phyloP scores from a whole-genome alignment of 1,140 invertebrate genomes.

The Parapsyche elsis region DNA sequence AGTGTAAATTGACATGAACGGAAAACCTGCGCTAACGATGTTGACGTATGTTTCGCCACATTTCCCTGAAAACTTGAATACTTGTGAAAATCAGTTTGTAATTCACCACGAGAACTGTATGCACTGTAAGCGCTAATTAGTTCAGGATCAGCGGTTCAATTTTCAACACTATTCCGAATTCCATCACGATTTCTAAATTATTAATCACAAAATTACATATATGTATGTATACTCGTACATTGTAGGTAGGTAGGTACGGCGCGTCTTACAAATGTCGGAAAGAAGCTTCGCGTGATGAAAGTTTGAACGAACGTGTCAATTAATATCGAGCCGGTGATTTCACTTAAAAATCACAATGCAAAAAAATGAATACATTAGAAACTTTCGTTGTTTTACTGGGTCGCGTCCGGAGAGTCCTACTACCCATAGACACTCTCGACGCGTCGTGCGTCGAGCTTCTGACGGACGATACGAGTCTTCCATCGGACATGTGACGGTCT shows the following conservation, averaged over 20 bases:
- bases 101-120: background rate
- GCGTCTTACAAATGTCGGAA: background rate
- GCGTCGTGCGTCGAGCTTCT: background rate
- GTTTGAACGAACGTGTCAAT: background rate
- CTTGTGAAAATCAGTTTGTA: no score
- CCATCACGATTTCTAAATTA: constrained; percentile 11
- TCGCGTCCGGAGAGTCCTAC: background rate
- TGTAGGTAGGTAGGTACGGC: no score
- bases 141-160: background rate
- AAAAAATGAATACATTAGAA: constrained; percentile 12
- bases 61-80: no score
- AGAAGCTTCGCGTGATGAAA: background rate
- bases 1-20: no score
- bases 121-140: background rate
- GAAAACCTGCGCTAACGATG: no score
- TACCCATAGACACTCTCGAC: background rate
- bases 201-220: background rate
- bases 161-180: background rate
- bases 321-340: background rate
- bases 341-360: background rate
- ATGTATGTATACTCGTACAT: no score
- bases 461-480: background rate
- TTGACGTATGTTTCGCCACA: no score
- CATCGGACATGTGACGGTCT: background rate
- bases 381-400: background rate